Percentiles rank a stretch among this genome's conserved stretches.
Evolutionary conservation across 2,888 invertebrate genomes (phyloP).

Genomic region (Sycophila texana): DNA sequence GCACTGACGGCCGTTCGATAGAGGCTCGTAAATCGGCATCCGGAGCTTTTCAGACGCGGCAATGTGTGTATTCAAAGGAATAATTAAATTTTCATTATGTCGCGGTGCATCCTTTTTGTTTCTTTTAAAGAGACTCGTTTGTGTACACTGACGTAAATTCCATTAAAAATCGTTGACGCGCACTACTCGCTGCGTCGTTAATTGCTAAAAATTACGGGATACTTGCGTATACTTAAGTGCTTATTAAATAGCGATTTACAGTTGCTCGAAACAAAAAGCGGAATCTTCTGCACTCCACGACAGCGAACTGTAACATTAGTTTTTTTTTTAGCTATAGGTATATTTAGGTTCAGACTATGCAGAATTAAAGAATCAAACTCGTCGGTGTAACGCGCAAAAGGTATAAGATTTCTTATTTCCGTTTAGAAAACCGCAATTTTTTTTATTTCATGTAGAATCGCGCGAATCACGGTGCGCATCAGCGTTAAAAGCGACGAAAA

Average conservation of each 20-base stretch:
- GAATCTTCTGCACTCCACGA: background rate
- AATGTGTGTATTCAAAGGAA: conserved; percentile 18
- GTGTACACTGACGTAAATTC: background rate
- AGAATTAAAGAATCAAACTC: background rate
- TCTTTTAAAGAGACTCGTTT: background rate
- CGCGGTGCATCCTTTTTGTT: background rate
- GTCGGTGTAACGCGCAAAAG: background rate
- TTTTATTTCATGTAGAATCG: background rate
- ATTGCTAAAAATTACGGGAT: no score
- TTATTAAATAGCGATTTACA: no score
- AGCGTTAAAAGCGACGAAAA: conserved; percentile 24
- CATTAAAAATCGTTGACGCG: no score
- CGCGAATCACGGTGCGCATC: background rate
- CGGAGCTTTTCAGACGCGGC: background rate
- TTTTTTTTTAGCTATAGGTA: no score
- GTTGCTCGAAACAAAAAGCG: no score
- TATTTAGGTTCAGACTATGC: no score
- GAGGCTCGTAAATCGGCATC: conserved; percentile 35
- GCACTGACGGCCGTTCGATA: background rate
- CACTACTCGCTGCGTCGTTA: no score
- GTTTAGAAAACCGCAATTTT: no score
- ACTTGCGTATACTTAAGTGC: no score
- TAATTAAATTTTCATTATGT: conserved; percentile 49
- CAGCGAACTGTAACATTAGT: no score
- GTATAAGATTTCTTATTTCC: no score